A percentile compares a stretch with the other conserved stretches of the same genome.
Evolutionary conservation across 1,140 invertebrate species (phyloP).

Genomic region (Drosophila parvula): DNA sequence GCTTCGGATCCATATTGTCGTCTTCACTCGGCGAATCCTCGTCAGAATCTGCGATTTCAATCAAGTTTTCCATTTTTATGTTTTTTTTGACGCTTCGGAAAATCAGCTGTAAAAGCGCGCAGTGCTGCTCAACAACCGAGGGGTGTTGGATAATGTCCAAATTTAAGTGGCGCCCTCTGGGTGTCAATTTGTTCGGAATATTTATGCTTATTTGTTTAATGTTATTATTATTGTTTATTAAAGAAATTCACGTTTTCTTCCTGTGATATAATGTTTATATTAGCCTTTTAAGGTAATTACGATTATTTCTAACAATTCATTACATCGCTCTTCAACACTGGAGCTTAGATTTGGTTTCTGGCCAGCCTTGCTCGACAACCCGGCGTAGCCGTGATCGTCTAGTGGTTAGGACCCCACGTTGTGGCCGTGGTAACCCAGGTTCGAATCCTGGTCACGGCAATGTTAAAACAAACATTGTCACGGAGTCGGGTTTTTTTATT

Average conservation of each 20-base stretch:
- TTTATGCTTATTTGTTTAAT: not conserved
- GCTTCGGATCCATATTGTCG: constrained; percentile 10
- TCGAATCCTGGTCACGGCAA: constrained; percentile 95
- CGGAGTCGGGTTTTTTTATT: constrained; percentile 69
- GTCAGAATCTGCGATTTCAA: constrained; percentile 70
- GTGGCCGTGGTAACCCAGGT: constrained; percentile 96
- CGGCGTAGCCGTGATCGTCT: constrained; percentile 89
- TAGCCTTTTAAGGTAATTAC: no score
- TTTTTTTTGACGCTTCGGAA: not conserved
- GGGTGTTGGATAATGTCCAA: constrained; percentile 1
- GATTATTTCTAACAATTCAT: not conserved
- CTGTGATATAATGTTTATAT: not conserved
- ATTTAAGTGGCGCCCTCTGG: not conserved
- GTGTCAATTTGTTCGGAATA: not conserved
- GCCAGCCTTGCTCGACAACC: constrained; percentile 10
- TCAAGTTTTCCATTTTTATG: constrained; percentile 15
- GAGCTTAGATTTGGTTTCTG: constrained; percentile 41
- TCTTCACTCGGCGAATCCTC: constrained; percentile 35
- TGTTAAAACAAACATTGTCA: constrained; percentile 85
- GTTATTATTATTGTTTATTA: not conserved
- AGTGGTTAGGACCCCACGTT: constrained; percentile 94
- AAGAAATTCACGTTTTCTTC: not conserved
- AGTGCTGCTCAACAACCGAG: not conserved
- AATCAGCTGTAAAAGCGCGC: constrained; percentile 6
- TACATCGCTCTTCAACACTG: not conserved